Conservation (phyloP, 1,140 invertebrate species). For the Drosophila paulistorum region DNA sequence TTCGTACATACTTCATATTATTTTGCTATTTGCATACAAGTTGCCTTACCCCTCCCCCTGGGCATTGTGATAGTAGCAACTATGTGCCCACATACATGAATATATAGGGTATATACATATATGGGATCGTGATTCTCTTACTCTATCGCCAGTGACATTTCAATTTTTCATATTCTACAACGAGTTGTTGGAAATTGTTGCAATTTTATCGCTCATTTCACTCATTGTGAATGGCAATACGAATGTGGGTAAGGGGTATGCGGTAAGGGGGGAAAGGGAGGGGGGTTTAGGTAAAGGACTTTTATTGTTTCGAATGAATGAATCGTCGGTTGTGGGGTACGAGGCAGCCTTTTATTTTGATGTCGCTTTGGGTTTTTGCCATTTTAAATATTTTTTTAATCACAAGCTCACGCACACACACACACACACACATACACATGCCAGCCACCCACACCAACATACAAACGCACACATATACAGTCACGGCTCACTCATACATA, state of each 20-base stretch:
- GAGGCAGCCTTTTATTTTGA: slow-evolving; percentile 54
- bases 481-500: slow-evolving; percentile 48
- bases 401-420: slow-evolving; percentile 73
- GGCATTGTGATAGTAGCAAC: neutral
- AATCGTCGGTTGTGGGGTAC: neutral
- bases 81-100: slow-evolving; percentile 15
- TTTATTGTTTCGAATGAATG: slow-evolving; percentile 49
- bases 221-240: slow-evolving; percentile 40
- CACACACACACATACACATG: neutral
- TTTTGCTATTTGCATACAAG: slow-evolving; percentile 71
- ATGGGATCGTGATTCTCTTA: slow-evolving; percentile 32
- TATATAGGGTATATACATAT: neutral
- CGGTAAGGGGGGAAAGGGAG: neutral
- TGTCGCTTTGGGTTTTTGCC: slow-evolving; percentile 75
- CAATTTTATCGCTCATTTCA: slow-evolving; percentile 81
- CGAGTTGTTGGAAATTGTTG: slow-evolving; percentile 71
- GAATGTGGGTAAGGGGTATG: neutral
- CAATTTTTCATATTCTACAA: slow-evolving; percentile 65
- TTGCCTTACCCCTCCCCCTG: slow-evolving; percentile 13
- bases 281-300: slow-evolving; percentile 5
- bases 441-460: slow-evolving; percentile 19
- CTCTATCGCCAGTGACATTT: slow-evolving; percentile 64
- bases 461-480: slow-evolving; percentile 22
- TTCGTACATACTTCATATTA: slow-evolving; percentile 74
- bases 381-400: slow-evolving; percentile 81